These are phyloP conservation scores for Ferdinandea cuprea DNA, from an alignment of 2,888 invertebrate species.

Conservation along the genomic window DNA sequence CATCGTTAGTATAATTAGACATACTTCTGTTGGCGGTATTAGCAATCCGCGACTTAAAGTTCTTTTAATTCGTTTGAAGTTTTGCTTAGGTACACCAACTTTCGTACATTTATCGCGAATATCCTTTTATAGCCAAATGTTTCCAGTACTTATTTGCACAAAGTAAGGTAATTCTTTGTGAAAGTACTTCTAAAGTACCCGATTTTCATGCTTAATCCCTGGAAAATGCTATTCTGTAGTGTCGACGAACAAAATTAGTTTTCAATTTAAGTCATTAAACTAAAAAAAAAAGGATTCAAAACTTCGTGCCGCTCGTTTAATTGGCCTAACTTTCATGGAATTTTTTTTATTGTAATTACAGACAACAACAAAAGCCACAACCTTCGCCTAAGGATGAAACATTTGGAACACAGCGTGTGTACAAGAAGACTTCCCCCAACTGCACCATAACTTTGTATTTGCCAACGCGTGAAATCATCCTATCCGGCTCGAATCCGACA, in stretches of 20 bases:
- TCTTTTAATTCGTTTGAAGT: too few species aligned
- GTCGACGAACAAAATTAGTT: conserved; percentile 18
- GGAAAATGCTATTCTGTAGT: not conserved
- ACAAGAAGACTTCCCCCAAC: conserved; percentile 94
- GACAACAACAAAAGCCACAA: conserved; percentile 48
- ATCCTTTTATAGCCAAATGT: too few species aligned
- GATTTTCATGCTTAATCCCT: not conserved
- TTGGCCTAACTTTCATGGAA: conserved; percentile 30
- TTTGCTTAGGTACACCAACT: too few species aligned
- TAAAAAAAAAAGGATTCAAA: conserved; percentile 18
- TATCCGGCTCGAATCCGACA: conserved; percentile 89
- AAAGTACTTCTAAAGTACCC: too few species aligned
- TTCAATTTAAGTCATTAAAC: conserved; percentile 19
- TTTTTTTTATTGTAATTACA: not conserved
- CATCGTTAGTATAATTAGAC: too few species aligned
- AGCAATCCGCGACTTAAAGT: too few species aligned
- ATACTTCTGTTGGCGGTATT: too few species aligned
- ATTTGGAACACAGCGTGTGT: conserved; percentile 86
- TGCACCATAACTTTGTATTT: conserved; percentile 92
- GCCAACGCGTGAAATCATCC: conserved; percentile 91
- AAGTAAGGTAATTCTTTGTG: too few species aligned
- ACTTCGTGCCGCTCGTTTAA: conserved; percentile 39
- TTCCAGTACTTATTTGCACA: too few species aligned
- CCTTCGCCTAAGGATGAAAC: conserved; percentile 74
- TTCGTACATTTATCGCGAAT: too few species aligned